Conservation (phyloP, 2,797 vertebrate species). For the Mus minutoides region DNA sequence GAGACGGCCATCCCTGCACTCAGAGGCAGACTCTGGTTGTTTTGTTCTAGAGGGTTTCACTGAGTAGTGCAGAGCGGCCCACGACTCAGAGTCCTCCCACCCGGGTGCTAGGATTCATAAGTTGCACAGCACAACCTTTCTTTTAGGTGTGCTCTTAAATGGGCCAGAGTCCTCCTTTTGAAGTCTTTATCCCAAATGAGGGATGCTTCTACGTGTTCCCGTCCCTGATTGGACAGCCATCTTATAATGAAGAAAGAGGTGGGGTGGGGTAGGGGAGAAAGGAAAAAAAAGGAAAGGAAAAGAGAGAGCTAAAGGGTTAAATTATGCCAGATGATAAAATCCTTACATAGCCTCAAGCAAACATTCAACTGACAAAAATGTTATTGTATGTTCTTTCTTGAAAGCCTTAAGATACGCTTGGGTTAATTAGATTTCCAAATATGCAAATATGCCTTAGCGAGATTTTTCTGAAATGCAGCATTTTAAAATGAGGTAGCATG, state of each 20-base stretch:
- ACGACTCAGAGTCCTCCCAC: too few relatives aligned
- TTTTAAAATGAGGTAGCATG: slow-evolving; percentile 76
- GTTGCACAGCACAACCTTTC: background rate
- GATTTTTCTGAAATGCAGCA: slow-evolving; percentile 75
- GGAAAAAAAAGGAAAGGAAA: background rate
- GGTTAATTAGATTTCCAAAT: slow-evolving; percentile 83
- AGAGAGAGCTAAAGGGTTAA: slow-evolving; percentile 63
- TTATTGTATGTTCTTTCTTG: slow-evolving; percentile 78
- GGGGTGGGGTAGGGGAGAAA: background rate
- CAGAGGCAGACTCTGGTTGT: too few relatives aligned
- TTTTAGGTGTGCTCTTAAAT: background rate
- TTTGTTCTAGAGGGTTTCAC: background rate
- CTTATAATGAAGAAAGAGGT: background rate
- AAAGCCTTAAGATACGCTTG: slow-evolving; percentile 78
- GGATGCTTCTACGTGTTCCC: background rate
- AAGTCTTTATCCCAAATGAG: background rate
- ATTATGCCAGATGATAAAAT: slow-evolving; percentile 65
- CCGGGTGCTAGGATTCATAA: background rate
- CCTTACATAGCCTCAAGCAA: slow-evolving; percentile 67
- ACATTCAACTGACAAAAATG: slow-evolving; percentile 80
- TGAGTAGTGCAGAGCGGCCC: background rate
- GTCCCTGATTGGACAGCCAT: background rate
- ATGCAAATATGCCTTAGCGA: slow-evolving; percentile 79
- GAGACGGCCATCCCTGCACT: background rate
- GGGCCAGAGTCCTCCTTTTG: background rate